phyloP scores from a whole-genome alignment of 2,113 vertebrate genomes.

The Erythrocebus patas region DNA sequence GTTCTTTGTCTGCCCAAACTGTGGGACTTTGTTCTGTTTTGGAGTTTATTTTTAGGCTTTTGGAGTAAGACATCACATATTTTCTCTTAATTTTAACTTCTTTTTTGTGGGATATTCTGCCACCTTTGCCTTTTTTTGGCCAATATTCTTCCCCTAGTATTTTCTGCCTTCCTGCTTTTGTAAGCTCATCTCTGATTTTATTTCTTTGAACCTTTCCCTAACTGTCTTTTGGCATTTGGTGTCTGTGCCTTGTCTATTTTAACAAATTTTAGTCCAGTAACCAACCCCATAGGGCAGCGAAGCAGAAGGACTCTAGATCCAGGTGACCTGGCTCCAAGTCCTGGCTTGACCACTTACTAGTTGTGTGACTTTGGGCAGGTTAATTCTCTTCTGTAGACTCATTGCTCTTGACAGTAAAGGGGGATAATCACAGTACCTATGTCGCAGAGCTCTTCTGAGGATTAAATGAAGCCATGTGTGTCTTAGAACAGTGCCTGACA shows the following conservation, averaged over 20 bases:
- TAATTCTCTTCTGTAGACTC: neutral
- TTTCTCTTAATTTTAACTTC: neutral
- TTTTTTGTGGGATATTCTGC: neutral
- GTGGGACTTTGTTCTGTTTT: neutral
- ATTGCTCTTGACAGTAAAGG: neutral
- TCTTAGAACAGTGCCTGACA: neutral
- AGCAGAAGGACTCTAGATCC: neutral
- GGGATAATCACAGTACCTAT: neutral
- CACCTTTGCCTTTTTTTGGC: neutral
- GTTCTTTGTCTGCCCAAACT: neutral
- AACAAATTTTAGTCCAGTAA: neutral
- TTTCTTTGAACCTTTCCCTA: neutral
- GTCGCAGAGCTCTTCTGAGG: neutral
- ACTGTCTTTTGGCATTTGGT: neutral
- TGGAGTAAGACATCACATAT: neutral
- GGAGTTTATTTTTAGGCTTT: neutral
- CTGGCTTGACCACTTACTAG: neutral
- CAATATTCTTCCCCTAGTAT: neutral
- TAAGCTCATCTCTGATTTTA: neutral
- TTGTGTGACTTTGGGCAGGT: neutral
- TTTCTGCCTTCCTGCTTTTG: neutral
- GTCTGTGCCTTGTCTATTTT: neutral
- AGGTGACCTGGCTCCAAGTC: neutral
- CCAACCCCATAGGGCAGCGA: neutral
- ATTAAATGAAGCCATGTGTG: neutral